Evolutionary conservation across 2,888 invertebrate species (phyloP).

Genomic region (Athalia cordata): DNA sequence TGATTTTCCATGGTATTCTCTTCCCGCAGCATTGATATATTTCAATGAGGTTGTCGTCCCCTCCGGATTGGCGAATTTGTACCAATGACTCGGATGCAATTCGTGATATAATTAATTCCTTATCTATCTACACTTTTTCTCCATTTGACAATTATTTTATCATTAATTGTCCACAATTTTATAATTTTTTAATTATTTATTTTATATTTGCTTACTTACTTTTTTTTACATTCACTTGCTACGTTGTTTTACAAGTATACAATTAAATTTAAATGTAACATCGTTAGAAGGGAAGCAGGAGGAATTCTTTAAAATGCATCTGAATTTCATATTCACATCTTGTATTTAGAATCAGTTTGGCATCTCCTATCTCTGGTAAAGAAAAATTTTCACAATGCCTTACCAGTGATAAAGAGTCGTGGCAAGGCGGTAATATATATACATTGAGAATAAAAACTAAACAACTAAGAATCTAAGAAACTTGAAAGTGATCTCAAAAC

Average conservation of each 20-base stretch:
- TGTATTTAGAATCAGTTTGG: no score
- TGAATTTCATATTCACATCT: no score
- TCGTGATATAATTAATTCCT: constrained; percentile 11
- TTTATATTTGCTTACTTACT: background rate
- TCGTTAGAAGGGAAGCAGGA: no score
- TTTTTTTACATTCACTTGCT: no score
- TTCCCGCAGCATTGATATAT: constrained; percentile 13
- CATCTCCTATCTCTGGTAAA: no score
- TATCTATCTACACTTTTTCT: constrained; percentile 29
- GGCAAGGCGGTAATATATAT: constrained; percentile 4
- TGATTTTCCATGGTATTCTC: constrained; percentile 3
- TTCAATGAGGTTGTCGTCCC: background rate
- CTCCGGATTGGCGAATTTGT: constrained; percentile 7
- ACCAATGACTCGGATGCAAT: constrained; percentile 3
- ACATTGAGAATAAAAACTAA: background rate
- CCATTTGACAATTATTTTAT: constrained; percentile 13
- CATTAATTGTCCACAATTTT: background rate
- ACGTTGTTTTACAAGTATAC: no score
- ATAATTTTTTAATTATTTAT: background rate
- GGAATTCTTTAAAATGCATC: no score
- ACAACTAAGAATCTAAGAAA: background rate
- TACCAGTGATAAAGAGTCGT: no score
- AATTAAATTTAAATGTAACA: no score
- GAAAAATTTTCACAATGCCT: no score
- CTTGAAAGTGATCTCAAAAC: constrained; percentile 49